Evolutionary conservation across 2,113 vertebrate genomes (phyloP).

Genomic region (Ailurus styani): DNA sequence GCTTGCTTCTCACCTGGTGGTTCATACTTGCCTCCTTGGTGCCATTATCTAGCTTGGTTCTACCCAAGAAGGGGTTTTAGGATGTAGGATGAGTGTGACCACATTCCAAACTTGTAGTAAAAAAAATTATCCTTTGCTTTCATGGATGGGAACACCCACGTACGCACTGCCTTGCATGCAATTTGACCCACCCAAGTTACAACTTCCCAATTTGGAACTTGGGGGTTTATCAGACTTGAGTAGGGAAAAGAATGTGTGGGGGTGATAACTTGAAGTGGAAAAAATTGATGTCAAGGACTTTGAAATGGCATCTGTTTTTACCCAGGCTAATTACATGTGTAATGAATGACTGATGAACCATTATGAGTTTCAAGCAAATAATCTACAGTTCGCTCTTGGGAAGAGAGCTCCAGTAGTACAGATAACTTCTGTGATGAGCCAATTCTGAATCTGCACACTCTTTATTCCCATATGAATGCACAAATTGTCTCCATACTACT

Average conservation of each 20-base stretch:
- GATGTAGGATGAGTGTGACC: neutral
- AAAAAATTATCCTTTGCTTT: neutral
- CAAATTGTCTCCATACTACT: neutral
- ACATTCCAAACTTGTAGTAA: neutral
- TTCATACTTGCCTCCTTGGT: neutral
- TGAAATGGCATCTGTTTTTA: constrained; percentile 37
- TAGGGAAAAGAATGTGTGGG: neutral
- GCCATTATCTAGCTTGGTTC: neutral
- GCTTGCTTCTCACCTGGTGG: neutral
- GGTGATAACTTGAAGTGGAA: neutral
- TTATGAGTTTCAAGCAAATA: constrained; percentile 54
- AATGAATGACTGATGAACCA: constrained; percentile 33
- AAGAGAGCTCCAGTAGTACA: neutral
- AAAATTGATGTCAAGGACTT: constrained; percentile 27
- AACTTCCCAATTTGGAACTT: neutral
- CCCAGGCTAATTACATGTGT: constrained; percentile 22
- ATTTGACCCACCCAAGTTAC: neutral
- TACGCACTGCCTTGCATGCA: neutral
- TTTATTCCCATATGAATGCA: neutral
- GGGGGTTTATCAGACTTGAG: neutral
- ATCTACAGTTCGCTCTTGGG: constrained; percentile 18
- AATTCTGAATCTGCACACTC: neutral
- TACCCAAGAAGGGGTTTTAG: neutral
- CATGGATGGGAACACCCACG: neutral
- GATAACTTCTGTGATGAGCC: neutral